Evolutionary conservation across 2,888 invertebrate genomes (phyloP), one percentile per base, ranked within the genome.

Genomic region (Pseudanteris insignis): DNA sequence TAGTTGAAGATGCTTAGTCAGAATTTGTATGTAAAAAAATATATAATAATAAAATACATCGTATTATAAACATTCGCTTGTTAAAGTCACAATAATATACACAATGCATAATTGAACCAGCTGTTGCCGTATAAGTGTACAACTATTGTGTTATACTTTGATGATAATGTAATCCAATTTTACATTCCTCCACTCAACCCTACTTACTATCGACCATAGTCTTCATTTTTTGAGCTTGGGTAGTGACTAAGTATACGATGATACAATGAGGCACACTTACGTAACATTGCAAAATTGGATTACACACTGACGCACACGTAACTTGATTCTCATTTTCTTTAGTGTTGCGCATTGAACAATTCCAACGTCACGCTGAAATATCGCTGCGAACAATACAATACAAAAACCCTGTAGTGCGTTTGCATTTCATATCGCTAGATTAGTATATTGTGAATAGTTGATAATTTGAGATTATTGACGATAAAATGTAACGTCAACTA

Each of bases 181-280:
- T 34, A 50, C 50, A 25, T 40, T 40, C 13, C 38, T 12, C 40
- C 28, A 37, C 36, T 63, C 33, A 34, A 50, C 32, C 48, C 63
- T 63, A 54, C 46, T 28, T 47, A 62, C 57, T 62, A 50, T 38
- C 41, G 58, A 43, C 54, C 38, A 24, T 50, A 58, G 50, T 59
- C 63, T 63, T 63, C 54, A 26, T 58, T 41, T n/a, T 48, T 63
- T 63, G 63, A 63, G 63, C 63, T 63, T 59, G 26, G n/a, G 26
- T 55, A 63, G 59, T 63, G 63, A 63, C 59, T 63, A 59, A 63
- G 44, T 55, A 46, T 37, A 34, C 58, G 33, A 43, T 40, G 46
- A 54, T 58, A 57, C 53, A 54, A 58, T 50, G 33, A 54, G 58
- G 48, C 54, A 58, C 53, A 29, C 46, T 40, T 34, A 58, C 50